Evolutionary conservation across 2,113 vertebrate genomes (phyloP).

Genomic region (Poicephalus meyeri): DNA sequence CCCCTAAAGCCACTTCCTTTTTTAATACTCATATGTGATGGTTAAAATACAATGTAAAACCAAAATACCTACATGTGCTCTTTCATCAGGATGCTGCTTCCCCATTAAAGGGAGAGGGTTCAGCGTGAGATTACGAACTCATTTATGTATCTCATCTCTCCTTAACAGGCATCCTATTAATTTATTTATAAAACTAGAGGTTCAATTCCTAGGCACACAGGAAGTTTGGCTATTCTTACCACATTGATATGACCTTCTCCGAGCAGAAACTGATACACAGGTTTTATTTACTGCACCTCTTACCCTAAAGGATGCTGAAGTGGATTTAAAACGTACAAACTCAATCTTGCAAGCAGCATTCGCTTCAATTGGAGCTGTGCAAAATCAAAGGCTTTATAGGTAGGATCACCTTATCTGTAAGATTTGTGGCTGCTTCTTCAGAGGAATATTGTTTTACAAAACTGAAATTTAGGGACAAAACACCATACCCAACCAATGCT

Average conservation of each 20-base stretch:
- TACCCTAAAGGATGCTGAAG: not conserved
- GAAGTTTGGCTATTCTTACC: not conserved
- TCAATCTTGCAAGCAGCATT: not conserved
- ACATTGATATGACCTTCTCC: not conserved
- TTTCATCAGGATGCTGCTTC: not conserved
- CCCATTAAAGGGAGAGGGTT: not conserved
- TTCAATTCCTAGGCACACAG: not conserved
- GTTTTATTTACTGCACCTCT: not conserved
- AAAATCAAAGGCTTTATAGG: not conserved
- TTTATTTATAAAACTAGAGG: not conserved
- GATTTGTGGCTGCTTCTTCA: not conserved
- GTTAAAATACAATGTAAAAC: not conserved
- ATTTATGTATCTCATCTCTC: not conserved
- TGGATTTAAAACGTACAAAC: not conserved
- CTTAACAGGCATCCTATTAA: not conserved
- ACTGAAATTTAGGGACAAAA: not conserved
- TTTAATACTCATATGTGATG: not conserved
- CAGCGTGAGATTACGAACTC: not conserved
- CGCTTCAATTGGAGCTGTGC: not conserved
- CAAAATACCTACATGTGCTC: not conserved
- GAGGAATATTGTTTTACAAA: not conserved
- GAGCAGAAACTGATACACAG: not conserved
- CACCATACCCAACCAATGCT: not conserved
- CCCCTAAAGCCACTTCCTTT: not conserved
- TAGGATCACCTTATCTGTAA: not conserved